These are phyloP conservation scores for Allolobophora icterica DNA, from an alignment of 2,888 invertebrate genomes.

Conservation along the genomic window DNA sequence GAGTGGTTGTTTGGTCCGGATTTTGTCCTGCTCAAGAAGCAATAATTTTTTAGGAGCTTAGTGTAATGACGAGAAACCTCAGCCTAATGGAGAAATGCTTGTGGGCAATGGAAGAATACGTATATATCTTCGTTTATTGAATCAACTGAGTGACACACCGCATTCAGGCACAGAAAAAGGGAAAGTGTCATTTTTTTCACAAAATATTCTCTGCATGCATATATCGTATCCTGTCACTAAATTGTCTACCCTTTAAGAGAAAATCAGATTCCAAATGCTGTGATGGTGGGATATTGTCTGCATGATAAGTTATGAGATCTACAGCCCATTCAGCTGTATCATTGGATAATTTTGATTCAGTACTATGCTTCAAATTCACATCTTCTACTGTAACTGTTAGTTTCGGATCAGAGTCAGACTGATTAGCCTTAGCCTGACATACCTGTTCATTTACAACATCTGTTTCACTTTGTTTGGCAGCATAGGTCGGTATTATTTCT, in stretches of 20 bases:
- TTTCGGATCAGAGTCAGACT: neutral
- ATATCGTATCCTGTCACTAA: constrained; percentile 20
- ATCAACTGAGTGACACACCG: too few species aligned
- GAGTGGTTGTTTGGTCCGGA: too few species aligned
- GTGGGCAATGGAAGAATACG: too few species aligned
- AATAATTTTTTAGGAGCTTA: too few species aligned
- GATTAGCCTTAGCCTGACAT: constrained; percentile 5
- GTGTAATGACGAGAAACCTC: too few species aligned
- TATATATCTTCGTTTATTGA: too few species aligned
- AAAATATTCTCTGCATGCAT: neutral
- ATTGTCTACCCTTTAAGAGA: constrained; percentile 28
- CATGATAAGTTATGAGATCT: neutral
- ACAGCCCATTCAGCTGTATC: constrained; percentile 27
- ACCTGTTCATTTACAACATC: constrained; percentile 32
- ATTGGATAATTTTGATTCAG: neutral
- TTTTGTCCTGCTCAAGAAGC: too few species aligned
- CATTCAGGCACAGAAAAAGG: too few species aligned
- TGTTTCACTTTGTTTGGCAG: constrained; percentile 33
- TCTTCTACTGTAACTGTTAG: neutral
- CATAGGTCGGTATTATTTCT: constrained; percentile 31
- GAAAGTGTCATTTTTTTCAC: too few species aligned
- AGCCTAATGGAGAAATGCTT: too few species aligned
- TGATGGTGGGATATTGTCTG: constrained; percentile 18
- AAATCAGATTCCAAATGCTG: constrained; percentile 29
- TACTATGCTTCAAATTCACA: constrained; percentile 20